A percentile compares a stretch with the other conserved stretches of the same genome.
Evolutionary conservation across 2,797 vertebrate species (phyloP).

Genomic region (Vipera latastei): DNA sequence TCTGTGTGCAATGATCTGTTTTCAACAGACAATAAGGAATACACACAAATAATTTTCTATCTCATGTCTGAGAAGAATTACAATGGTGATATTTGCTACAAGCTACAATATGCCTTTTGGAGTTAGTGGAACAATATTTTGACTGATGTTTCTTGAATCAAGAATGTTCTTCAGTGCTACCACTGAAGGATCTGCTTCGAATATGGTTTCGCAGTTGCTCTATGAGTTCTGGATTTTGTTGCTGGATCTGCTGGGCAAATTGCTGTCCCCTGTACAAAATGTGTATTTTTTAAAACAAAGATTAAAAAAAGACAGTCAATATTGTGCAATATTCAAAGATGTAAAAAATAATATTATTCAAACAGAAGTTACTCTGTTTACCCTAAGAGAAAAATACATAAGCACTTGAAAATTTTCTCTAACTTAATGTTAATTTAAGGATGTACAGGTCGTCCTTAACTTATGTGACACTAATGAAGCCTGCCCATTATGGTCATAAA

Average conservation of each 20-base stretch:
- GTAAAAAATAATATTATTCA: neutral
- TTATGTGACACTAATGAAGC: neutral
- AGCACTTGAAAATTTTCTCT: neutral
- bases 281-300: slow-evolving; percentile 32
- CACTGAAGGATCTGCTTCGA: slow-evolving; percentile 93
- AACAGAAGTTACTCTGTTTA: neutral
- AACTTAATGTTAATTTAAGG: neutral
- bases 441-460: neutral
- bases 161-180: slow-evolving; percentile 92
- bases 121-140: slow-evolving; percentile 46
- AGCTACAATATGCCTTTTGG: slow-evolving; percentile 64
- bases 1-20: slow-evolving; percentile 71
- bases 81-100: slow-evolving; percentile 67
- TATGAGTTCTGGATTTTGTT: slow-evolving; percentile 97
- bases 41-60: slow-evolving; percentile 62
- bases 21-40: slow-evolving; percentile 66
- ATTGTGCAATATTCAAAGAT: neutral
- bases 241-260: slow-evolving; percentile 98
- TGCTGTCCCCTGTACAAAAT: slow-evolving; percentile 86
- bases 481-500: neutral
- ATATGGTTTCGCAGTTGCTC: slow-evolving; percentile 97
- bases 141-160: slow-evolving; percentile 70
- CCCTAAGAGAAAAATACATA: neutral
- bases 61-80: slow-evolving; percentile 69
- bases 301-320: slow-evolving; percentile 3